Conservation (phyloP, 2,113 vertebrate genomes). For the Guaruba guarouba region DNA sequence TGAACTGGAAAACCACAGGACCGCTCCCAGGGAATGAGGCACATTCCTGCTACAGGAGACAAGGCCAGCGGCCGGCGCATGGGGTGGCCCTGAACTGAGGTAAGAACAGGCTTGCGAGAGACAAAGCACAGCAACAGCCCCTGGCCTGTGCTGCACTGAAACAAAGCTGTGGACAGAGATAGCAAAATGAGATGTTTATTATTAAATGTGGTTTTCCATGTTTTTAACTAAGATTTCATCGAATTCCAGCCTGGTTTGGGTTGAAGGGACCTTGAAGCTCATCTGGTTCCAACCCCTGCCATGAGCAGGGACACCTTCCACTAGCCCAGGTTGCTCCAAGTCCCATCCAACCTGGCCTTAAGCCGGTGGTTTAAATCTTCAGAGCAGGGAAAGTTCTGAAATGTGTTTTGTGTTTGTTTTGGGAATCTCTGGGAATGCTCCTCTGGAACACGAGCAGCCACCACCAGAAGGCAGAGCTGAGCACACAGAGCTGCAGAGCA, state of each 20-base stretch:
- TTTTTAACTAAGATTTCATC: neutral
- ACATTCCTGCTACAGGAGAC: neutral
- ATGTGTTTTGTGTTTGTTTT: neutral
- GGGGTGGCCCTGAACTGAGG: neutral
- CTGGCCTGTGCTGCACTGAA: neutral
- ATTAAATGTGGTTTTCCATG: neutral
- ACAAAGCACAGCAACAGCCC: neutral
- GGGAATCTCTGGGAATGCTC: neutral
- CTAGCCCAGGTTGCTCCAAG: neutral
- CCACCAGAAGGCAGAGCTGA: neutral
- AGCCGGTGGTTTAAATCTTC: neutral
- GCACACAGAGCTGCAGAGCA: neutral
- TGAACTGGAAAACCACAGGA: neutral
- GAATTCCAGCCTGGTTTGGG: neutral
- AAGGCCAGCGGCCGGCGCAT: fast-evolving
- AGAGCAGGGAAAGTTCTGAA: neutral
- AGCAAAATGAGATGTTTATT: neutral
- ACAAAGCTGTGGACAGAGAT: fast-evolving
- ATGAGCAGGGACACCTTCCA: neutral
- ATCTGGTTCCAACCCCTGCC: neutral
- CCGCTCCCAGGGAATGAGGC: neutral
- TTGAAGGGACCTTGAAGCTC: neutral
- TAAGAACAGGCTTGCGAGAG: neutral
- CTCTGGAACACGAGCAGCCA: neutral
- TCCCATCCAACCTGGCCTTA: neutral